Evolutionary conservation across 2,888 invertebrate genomes (phyloP).

Genomic region (Fragum fragum): DNA sequence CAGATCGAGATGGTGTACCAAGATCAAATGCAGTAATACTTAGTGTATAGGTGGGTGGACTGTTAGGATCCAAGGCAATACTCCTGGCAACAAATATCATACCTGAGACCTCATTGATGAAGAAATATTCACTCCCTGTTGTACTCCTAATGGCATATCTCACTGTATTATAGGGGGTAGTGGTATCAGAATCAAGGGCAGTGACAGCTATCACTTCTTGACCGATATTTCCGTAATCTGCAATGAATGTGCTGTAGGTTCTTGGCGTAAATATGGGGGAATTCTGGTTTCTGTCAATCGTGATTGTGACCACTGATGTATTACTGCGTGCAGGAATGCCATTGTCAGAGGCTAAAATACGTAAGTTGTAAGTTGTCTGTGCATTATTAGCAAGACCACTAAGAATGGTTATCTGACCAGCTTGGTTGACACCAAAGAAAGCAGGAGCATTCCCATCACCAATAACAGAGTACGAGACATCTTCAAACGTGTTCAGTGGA

Average conservation of each 20-base stretch:
- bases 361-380: slow-evolving; percentile 47
- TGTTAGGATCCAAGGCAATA: slow-evolving; percentile 72
- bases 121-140: slow-evolving; percentile 71
- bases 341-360: slow-evolving; percentile 77
- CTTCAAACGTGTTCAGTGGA: slow-evolving; percentile 69
- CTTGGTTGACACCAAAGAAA: slow-evolving; percentile 77
- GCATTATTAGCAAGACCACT: slow-evolving; percentile 53
- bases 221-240: slow-evolving; percentile 68
- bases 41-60: slow-evolving; percentile 38
- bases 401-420: slow-evolving; percentile 65
- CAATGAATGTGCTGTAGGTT: slow-evolving; percentile 56
- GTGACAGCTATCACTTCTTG: slow-evolving; percentile 61
- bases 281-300: slow-evolving; percentile 70
- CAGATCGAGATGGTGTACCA: slow-evolving; percentile 60
- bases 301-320: slow-evolving; percentile 71
- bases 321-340: slow-evolving; percentile 71
- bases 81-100: slow-evolving; percentile 74
- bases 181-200: slow-evolving; percentile 71
- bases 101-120: slow-evolving; percentile 74
- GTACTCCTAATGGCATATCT: slow-evolving; percentile 62
- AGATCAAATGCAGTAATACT: slow-evolving; percentile 73
- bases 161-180: slow-evolving; percentile 73
- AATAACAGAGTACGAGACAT: slow-evolving; percentile 74
- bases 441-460: slow-evolving; percentile 81
- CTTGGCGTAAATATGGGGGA: slow-evolving; percentile 64